Percentiles rank a stretch among this genome's conserved stretches.
These are phyloP conservation scores for Apteryx owenii DNA, from an alignment of 2,113 vertebrate species.

Conservation along the genomic window DNA sequence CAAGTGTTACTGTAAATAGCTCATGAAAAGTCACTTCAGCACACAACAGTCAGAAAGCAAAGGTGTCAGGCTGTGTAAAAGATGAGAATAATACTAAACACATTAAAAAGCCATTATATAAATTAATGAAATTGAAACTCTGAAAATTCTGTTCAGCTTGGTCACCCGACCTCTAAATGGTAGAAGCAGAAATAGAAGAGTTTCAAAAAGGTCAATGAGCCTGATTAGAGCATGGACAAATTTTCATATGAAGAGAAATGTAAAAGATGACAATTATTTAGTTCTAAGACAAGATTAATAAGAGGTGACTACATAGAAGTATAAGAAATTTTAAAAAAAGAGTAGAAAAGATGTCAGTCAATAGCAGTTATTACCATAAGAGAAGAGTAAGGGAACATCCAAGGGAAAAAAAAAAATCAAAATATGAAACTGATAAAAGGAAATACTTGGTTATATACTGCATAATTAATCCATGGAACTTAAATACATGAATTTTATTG, in stretches of 20 bases:
- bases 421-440: not conserved
- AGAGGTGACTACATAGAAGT: not conserved
- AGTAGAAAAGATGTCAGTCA: not conserved
- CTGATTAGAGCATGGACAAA: accelerated
- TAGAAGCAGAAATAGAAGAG: not conserved
- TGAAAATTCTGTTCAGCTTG: not conserved
- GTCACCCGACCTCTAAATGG: not conserved
- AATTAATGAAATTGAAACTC: not conserved
- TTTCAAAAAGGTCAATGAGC: not conserved
- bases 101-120: not conserved
- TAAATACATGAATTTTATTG: not conserved
- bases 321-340: not conserved
- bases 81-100: not conserved
- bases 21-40: not conserved
- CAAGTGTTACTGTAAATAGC: accelerated
- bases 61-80: not conserved
- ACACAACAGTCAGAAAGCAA: not conserved
- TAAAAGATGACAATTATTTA: not conserved
- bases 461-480: not conserved
- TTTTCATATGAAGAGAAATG: not conserved
- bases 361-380: not conserved
- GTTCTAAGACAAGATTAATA: not conserved
- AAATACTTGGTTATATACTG: not conserved
- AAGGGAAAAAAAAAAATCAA: not conserved
- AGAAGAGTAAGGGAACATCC: not conserved